Evolutionary conservation across 2,888 invertebrate genomes (phyloP).

Genomic region (Halocaridina rubra): DNA sequence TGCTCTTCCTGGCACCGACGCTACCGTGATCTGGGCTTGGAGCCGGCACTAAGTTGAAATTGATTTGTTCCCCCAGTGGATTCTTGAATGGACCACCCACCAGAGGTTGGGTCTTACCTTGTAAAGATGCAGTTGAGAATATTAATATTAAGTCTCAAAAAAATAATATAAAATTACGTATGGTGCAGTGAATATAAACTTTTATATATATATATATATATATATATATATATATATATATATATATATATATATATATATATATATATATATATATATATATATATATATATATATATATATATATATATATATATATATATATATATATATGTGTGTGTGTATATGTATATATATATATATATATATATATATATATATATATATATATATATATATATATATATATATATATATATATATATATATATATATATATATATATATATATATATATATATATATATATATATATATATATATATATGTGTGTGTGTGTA

Average conservation of each 20-base stretch:
- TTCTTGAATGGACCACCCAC: no score
- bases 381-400: not conserved
- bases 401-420: not conserved
- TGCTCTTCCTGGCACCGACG: no score
- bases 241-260: constrained; percentile 18
- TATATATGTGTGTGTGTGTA: not conserved
- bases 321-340: not conserved
- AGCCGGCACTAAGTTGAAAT: no score
- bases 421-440: not conserved
- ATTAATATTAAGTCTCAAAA: no score
- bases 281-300: constrained; percentile 21
- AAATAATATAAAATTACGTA: no score
- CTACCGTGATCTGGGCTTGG: no score
- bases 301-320: constrained; percentile 35
- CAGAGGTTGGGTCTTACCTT: no score
- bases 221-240: not conserved
- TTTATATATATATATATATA: not conserved
- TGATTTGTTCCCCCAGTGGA: no score
- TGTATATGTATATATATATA: not conserved
- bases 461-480: not conserved
- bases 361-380: not conserved
- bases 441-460: not conserved
- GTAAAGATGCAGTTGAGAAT: no score
- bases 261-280: constrained; percentile 23
- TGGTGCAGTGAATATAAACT: not conserved